These are phyloP conservation scores for Myodes glareolus DNA, from an alignment of 2,113 vertebrate species.

Conservation along the genomic window DNA sequence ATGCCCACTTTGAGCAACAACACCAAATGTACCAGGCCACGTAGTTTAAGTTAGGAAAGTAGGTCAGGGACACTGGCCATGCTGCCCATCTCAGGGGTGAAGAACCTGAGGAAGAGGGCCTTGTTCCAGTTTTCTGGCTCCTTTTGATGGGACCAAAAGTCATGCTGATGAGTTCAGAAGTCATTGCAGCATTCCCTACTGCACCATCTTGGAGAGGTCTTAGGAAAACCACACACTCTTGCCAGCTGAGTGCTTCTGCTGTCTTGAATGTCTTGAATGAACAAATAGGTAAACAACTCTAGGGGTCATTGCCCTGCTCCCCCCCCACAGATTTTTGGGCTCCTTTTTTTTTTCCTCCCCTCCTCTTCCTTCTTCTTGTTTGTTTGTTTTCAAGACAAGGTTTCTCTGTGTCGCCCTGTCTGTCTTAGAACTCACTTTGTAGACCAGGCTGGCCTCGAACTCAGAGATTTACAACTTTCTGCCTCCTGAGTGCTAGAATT, in stretches of 20 bases:
- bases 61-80: neutral
- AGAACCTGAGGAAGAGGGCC: neutral
- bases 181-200: neutral
- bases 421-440: neutral
- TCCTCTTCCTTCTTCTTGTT: neutral
- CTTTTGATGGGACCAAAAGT: neutral
- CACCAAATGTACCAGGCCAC: neutral
- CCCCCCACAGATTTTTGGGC: neutral
- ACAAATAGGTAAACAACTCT: too few relatives aligned
- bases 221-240: neutral
- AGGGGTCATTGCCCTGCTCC: rapidly evolving
- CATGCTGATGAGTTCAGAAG: neutral
- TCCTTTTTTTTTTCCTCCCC: neutral
- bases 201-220: neutral
- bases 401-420: neutral
- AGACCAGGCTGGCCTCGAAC: neutral
- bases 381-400: neutral
- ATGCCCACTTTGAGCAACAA: neutral
- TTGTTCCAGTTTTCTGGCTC: neutral
- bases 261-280: neutral
- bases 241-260: rapidly evolving
- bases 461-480: neutral
- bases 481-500: neutral
- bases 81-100: neutral
- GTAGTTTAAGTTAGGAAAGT: neutral